Conservation (phyloP, 2,888 invertebrate species). For the Margaritifera margaritifera region DNA sequence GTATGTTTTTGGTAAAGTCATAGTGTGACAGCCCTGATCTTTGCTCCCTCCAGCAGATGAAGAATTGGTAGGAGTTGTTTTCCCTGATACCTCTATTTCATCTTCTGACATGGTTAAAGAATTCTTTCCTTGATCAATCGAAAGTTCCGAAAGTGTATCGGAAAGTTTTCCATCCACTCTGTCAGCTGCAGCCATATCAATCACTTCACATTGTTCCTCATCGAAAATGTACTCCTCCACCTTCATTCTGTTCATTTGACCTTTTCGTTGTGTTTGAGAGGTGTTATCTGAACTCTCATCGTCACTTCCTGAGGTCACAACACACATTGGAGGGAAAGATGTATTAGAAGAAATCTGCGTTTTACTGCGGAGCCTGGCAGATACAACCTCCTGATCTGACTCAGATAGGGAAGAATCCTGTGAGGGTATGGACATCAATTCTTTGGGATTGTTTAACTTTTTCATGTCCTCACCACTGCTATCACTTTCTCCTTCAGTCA, state of each 20-base stretch:
- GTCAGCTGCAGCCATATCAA: background rate
- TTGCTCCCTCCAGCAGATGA: conserved; percentile 35
- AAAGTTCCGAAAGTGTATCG: background rate
- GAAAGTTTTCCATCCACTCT: background rate
- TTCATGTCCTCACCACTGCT: conserved; percentile 9
- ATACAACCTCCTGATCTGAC: conserved; percentile 64
- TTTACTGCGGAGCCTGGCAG: conserved; percentile 60
- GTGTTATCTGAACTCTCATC: conserved; percentile 41
- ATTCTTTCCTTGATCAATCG: background rate
- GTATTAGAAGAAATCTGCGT: conserved; percentile 54
- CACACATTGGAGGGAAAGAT: conserved; percentile 61
- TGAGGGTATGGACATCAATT: conserved; percentile 34
- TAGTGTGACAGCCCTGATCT: conserved; percentile 23
- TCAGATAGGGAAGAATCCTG: conserved; percentile 56
- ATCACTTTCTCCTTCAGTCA: conserved; percentile 5
- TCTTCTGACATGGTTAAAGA: background rate
- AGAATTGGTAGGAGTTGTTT: conserved; percentile 16
- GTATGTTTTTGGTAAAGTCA: conserved; percentile 8
- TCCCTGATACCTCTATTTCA: background rate
- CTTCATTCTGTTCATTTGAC: no score
- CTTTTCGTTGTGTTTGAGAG: background rate
- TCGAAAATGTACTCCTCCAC: conserved; percentile 21
- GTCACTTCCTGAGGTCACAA: conserved; percentile 47
- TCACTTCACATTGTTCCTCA: conserved; percentile 21
- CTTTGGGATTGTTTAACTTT: conserved; percentile 9